Evolutionary conservation across 2,797 vertebrate genomes (phyloP), one percentile per base, ranked within the genome.

Genomic region (Rhyacichthys aspro): DNA sequence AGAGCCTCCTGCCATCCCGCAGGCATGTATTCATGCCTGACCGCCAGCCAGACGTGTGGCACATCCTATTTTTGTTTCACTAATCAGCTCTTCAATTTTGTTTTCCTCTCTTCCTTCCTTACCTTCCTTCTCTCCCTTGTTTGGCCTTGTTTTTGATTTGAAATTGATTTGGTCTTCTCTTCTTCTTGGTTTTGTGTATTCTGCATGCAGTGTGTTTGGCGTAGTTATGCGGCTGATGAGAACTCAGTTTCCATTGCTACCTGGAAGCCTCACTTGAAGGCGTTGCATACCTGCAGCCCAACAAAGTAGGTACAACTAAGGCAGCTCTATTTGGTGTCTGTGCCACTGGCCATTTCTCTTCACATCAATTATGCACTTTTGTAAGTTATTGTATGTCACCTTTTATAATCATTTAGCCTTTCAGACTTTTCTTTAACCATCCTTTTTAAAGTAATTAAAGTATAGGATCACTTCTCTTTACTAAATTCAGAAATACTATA

Each of bases 251-350:
- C 97, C 94, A 93, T 98, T 93, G 98, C 98, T 90, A 99, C 97
- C 93, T 99, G 98, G 97, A 99, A 98, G 93, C 96, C 98, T 88
- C 96, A 98, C 92, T 93, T 99, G 95, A 98, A 98, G 94, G 97
- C 96, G 89, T 93, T 99, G 94, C 86, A 85, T 69, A 80, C 77
- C 81, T 83, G 81, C 77, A 83, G 81, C 88, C 96, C 96, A 76
- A 94, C 94, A 91, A 98, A 98, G 97, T 99, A 98, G 95, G 97
- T 98, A 94, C 91, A 94, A 91, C 82, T 85, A 68, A 87, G 85
- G 92, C 91, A 93, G 91, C 88, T 91, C 74, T 83, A 75, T 82
- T 85, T 78, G 9, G 76, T 92, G 88, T 93, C 86, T 93, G 86
- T 92, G 74, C 79, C 79, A 56, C 64, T 28, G 23, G 23, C 23